Base-by-base conservation (phyloP, 2,797 vertebrate genomes). In the Scyliorhinus canicula region DNA sequence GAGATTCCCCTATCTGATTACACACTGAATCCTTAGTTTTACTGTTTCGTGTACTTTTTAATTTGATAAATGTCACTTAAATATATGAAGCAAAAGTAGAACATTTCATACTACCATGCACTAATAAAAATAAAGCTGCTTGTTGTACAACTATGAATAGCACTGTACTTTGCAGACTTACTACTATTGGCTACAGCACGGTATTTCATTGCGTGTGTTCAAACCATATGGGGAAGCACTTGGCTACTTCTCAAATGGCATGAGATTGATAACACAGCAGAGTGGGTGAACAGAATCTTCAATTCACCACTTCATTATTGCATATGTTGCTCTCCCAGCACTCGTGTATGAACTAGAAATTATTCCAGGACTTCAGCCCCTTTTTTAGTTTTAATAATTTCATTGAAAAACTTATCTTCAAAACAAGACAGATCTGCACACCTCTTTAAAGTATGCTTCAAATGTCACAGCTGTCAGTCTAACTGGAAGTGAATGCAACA, bases 141-240 rank as follows among this genome's bases (percentile, higher is more conserved):
- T 91, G n/a, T n/a, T 26, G 35, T 91, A 40, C n/a, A 91, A n/a
- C 1, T 21, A 63, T 14, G 3, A 63, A 40, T 16, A 40, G 35
- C 31, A 63, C 57, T 60, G 14, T 60, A 40, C 4, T n/a, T n/a
- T n/a, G 52, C 52, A 90, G 60, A 91, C 57, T 74, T 40, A 63
- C 35, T n/a, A 90, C 35, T 40, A 44, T n/a, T 63, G 65, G 40
- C 50, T 88, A 31, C 57, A 91, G 55, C 57, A 91, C 24, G 60
- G 79, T 47, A 91, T 91, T 65, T 91, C 35, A 86, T 86, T 63
- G 57, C 65, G 60, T 90, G 57, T 91, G 57, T 63, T 91, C 57
- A 19, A 91, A 40, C n/a, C 14, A 60, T n/a, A 14, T 90, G 35
- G 40, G 44, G 44, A n/a, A 90, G 55, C 24, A 57, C 55, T 52